Evolutionary conservation across 2,113 vertebrate species (phyloP).

Genomic region (western clawed frog (Xenopus tropicalis)): DNA sequence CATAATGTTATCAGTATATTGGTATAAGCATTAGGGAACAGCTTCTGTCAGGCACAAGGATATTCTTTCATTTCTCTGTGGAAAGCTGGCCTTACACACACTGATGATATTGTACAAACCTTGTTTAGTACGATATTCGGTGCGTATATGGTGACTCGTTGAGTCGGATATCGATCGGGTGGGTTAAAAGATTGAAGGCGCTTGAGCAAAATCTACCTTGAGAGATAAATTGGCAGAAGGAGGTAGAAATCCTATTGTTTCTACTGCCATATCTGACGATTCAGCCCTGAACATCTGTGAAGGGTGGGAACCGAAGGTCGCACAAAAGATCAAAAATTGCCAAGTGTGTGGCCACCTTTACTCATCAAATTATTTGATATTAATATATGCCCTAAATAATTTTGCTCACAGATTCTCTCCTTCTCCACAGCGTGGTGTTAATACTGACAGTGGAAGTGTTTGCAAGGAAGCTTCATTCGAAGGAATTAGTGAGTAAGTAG

Average conservation of each 20-base stretch:
- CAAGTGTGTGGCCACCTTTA: too few species aligned
- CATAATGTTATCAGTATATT: neutral
- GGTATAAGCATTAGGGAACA: neutral
- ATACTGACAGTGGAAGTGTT: constrained; percentile 84
- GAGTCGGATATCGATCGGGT: too few species aligned
- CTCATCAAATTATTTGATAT: neutral
- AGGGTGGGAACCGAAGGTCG: too few species aligned
- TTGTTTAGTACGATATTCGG: too few species aligned
- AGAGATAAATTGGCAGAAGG: neutral
- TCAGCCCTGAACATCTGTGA: neutral
- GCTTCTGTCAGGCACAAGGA: too few species aligned
- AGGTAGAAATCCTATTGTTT: too few species aligned
- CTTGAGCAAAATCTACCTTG: neutral
- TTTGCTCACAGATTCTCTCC: neutral
- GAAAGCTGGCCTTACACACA: too few species aligned
- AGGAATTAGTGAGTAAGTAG: constrained; percentile 87
- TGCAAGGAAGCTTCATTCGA: constrained; percentile 89
- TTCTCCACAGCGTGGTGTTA: constrained; percentile 73
- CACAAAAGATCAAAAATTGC: neutral
- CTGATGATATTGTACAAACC: too few species aligned
- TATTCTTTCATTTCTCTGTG: too few species aligned
- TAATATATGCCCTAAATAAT: neutral
- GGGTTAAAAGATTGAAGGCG: too few species aligned
- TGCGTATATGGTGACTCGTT: too few species aligned
- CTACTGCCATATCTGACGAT: too few species aligned